These are phyloP conservation scores for Cryptosula pallasiana DNA, from an alignment of 2,888 invertebrate species.

Conservation along the genomic window DNA sequence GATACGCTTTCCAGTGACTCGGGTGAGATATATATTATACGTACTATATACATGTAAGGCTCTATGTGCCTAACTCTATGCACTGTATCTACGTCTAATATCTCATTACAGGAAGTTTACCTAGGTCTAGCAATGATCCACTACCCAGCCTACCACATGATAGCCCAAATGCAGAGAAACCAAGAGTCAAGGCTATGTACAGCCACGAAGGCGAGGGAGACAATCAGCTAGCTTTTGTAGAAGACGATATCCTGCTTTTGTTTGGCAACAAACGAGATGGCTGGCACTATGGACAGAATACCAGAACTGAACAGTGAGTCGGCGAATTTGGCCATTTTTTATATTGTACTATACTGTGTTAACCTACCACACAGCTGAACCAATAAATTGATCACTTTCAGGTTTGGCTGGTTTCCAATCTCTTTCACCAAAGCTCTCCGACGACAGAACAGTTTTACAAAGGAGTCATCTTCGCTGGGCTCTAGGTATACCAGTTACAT, in stretches of 20 bases:
- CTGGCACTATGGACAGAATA: conserved; percentile 94
- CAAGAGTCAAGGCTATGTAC: conserved; percentile 77
- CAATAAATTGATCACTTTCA: conserved; percentile 25
- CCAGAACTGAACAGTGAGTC: conserved; percentile 68
- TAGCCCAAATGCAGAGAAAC: conserved; percentile 49
- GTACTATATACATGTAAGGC: no score
- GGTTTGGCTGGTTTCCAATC: conserved; percentile 89
- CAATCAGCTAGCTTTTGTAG: conserved; percentile 84
- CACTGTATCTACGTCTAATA: no score
- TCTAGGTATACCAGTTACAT: no score
- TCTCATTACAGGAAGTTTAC: conserved; percentile 29
- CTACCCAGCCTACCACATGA: conserved; percentile 31
- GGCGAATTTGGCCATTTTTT: neutral
- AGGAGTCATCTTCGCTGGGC: neutral
- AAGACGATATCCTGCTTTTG: conserved; percentile 80
- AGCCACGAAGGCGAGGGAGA: conserved; percentile 82
- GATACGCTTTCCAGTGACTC: conserved; percentile 16
- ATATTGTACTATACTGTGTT: neutral
- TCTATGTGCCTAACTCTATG: no score
- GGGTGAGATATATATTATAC: no score
- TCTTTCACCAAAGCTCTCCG: conserved; percentile 78
- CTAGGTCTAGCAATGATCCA: conserved; percentile 28
- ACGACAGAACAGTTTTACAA: neutral
- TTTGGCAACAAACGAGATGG: conserved; percentile 88
- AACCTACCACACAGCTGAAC: no score